Conservation (phyloP, 1,140 invertebrate species). For the Halyomorpha halys region DNA sequence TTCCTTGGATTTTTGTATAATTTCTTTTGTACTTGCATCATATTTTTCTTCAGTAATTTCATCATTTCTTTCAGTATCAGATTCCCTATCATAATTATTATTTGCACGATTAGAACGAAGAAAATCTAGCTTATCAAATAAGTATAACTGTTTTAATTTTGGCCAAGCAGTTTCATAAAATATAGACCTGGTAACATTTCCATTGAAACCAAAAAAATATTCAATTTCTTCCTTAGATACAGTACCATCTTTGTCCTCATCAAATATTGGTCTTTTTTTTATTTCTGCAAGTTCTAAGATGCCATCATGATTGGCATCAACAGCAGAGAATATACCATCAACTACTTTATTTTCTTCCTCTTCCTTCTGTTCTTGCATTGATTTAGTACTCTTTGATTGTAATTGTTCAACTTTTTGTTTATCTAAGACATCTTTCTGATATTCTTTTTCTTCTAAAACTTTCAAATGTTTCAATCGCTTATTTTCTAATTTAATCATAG, state of each 20-base stretch:
- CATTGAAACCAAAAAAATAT: constrained; percentile 62
- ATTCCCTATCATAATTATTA: not conserved
- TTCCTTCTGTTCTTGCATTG: not conserved
- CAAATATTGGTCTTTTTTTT: constrained; percentile 64
- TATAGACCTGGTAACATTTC: constrained; percentile 56
- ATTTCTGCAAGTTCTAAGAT: constrained; percentile 68
- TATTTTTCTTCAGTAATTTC: not conserved
- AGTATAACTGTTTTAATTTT: constrained; percentile 64
- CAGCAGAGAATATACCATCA: not conserved
- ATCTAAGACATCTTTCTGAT: constrained; percentile 39
- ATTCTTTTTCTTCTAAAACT: not conserved
- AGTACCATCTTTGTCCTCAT: constrained; percentile 76
- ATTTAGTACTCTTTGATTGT: not conserved
- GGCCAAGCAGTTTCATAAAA: constrained; percentile 62
- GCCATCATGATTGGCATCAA: not conserved
- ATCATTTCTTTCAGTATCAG: not conserved
- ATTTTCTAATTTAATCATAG: constrained; percentile 49
- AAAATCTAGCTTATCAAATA: constrained; percentile 57
- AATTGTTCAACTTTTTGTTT: constrained; percentile 53
- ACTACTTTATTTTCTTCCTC: not conserved
- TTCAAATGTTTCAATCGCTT: constrained; percentile 39
- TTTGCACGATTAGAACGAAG: constrained; percentile 18
- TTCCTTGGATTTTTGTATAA: constrained; percentile 58
- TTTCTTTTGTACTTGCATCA: not conserved
- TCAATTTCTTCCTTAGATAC: constrained; percentile 68